Evolutionary conservation across 2,797 vertebrate genomes (phyloP), one percentile per base, ranked within the genome.

Genomic region (Knipowitschia caucasica): DNA sequence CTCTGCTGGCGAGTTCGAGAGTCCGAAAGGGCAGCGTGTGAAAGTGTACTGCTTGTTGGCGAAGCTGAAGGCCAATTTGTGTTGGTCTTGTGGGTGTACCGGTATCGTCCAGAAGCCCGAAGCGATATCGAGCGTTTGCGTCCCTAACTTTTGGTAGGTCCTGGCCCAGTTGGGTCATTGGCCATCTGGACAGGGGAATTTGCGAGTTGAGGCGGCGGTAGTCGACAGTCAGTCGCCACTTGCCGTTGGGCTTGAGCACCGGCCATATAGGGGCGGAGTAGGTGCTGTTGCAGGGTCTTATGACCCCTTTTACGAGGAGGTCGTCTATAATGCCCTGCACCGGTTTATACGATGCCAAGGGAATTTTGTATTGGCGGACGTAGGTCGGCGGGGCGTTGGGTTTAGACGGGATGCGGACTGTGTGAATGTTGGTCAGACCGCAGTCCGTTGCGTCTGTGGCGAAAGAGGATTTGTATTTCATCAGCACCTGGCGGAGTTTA

Each of bases 71-170:
- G 29, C 29, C 2, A 30, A 10, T 30, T 30, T 30, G 29, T 30
- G 8, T 57, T 34, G 73, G 31, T 77, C 53, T 0, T 9, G 25
- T 0, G 14, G n/a, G 10, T 60, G 20, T 0, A 68, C 61, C 0
- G 14, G 45, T 0, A 73, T 42, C 0, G 54, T 76, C 63, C 63
- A 63, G 27, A 73, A 79, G 0, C 61, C 62, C 2, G 18, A 56
- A 1, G 53, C 39, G 51, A 0, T 40, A 12, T 30, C 29, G 7
- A 30, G 29, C 2, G 29, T 30, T 30, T 3, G 29, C 29, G 11
- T 30, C 1, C 7, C 42, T 4, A 59, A 17, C 20, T 61, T 54
- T 0, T n/a, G 49, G n/a, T 4, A 57, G n/a, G 2, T 50, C 42
- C n/a, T 73, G 65, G 0, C 38, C 49, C 8, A 69, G 1, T 0